These are phyloP conservation scores for Amblyornis subalaris DNA, from an alignment of 2,113 vertebrate species.

Conservation along the genomic window DNA sequence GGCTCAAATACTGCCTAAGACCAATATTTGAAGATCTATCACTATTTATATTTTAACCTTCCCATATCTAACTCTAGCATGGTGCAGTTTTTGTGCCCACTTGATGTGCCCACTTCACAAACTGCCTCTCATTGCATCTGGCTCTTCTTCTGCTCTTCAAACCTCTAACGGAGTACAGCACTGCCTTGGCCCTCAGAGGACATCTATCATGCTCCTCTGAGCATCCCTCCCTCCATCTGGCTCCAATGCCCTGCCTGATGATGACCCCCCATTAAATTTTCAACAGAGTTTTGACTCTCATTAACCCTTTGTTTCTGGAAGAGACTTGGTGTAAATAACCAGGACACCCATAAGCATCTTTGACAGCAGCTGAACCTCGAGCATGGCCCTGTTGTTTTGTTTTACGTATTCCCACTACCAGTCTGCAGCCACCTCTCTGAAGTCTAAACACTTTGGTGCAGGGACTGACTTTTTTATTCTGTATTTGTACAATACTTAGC, in stretches of 20 bases:
- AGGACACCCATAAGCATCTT: background rate
- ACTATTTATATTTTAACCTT: background rate
- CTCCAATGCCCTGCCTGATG: background rate
- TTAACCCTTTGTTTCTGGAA: background rate
- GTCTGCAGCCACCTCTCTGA: background rate
- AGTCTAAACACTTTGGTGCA: background rate
- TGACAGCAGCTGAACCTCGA: background rate
- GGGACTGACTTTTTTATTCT: background rate
- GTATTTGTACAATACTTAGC: background rate
- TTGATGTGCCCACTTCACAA: background rate
- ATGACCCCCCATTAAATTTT: background rate
- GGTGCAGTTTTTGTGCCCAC: background rate
- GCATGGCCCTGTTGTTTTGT: background rate
- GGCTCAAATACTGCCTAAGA: background rate
- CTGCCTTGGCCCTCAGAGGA: rapidly evolving
- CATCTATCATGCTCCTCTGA: background rate
- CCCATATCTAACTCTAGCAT: background rate
- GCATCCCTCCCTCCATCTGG: background rate
- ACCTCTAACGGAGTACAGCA: background rate
- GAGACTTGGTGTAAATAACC: background rate
- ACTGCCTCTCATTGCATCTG: background rate
- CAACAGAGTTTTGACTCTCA: background rate
- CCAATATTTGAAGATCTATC: background rate
- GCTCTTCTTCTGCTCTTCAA: background rate
- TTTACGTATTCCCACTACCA: background rate